Evolutionary conservation across 2,888 invertebrate species (phyloP).

Genomic region (Caenorhabditis imperialis): DNA sequence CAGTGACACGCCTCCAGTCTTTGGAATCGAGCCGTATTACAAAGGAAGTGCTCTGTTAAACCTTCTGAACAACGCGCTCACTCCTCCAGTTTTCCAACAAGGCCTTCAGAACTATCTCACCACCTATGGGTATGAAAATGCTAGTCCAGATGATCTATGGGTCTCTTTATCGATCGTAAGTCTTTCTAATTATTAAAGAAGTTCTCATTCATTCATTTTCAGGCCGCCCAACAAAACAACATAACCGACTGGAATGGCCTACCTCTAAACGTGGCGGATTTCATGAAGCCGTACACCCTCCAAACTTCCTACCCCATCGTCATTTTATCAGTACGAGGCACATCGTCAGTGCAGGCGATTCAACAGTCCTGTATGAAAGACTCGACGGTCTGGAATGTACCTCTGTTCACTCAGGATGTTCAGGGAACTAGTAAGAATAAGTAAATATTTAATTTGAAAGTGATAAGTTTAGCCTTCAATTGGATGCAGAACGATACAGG

Average conservation of each 20-base stretch:
- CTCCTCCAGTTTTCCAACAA: slow-evolving; percentile 21
- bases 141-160: slow-evolving; percentile 38
- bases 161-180: slow-evolving; percentile 10
- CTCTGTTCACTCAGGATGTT: slow-evolving; percentile 38
- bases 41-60: slow-evolving; percentile 56
- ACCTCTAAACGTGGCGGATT: slow-evolving; percentile 35
- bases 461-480: no score
- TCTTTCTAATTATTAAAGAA: no score
- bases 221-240: slow-evolving; percentile 31
- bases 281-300: slow-evolving; percentile 57
- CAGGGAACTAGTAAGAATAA: no score
- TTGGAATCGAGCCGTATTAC: slow-evolving; percentile 47
- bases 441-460: no score
- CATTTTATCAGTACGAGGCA: slow-evolving; percentile 19
- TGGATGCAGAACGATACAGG: slow-evolving; percentile 34
- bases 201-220: not conserved
- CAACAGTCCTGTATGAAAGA: slow-evolving; percentile 41
- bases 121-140: slow-evolving; percentile 24
- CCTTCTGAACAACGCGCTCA: slow-evolving; percentile 37
- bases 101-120: slow-evolving; percentile 26
- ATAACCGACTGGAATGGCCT: slow-evolving; percentile 58
- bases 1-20: slow-evolving; percentile 46
- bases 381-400: slow-evolving; percentile 36
- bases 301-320: slow-evolving; percentile 53
- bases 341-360: slow-evolving; percentile 13